A percentile compares a stretch with the other conserved stretches of the same genome.
Evolutionary conservation across 2,113 vertebrate genomes (phyloP).

Genomic region (Amphiprion percula): DNA sequence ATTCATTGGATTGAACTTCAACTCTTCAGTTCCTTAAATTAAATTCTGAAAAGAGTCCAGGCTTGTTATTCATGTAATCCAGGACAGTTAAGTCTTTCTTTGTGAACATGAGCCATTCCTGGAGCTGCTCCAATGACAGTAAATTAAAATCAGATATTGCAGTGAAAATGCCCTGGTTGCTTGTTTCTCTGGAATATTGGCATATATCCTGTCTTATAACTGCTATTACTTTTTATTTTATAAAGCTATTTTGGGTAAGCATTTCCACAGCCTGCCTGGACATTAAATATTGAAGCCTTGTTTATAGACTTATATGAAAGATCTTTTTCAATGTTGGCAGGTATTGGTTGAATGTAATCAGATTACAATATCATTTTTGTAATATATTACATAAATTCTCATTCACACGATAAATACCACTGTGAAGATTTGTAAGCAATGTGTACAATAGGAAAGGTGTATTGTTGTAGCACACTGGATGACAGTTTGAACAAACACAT

Average conservation of each 20-base stretch:
- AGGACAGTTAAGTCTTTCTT: slow-evolving; percentile 27
- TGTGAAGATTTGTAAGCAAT: neutral
- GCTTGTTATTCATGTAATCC: slow-evolving; percentile 42
- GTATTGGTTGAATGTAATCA: neutral
- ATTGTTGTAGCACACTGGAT: slow-evolving; percentile 4
- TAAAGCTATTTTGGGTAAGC: neutral
- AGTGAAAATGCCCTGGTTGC: neutral
- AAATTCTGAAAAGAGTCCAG: slow-evolving; percentile 34
- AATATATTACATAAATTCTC: neutral
- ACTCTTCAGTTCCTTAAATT: slow-evolving; percentile 24
- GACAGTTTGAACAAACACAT: slow-evolving; percentile 33
- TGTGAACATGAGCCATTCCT: slow-evolving; percentile 35
- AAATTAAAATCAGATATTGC: slow-evolving; percentile 29
- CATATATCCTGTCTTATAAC: neutral
- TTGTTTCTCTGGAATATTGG: slow-evolving; percentile 8
- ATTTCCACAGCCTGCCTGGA: neutral
- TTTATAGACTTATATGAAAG: neutral
- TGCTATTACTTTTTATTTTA: neutral
- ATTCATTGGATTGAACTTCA: slow-evolving; percentile 34
- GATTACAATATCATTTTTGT: neutral
- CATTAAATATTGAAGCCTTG: neutral
- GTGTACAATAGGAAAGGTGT: slow-evolving; percentile 18
- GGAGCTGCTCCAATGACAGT: slow-evolving; percentile 12
- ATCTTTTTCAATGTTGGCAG: neutral
- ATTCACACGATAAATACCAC: neutral